Percentiles rank a stretch among this genome's conserved stretches.
Conservation (phyloP, 2,797 vertebrate genomes). For the Sciurus vulgaris region DNA sequence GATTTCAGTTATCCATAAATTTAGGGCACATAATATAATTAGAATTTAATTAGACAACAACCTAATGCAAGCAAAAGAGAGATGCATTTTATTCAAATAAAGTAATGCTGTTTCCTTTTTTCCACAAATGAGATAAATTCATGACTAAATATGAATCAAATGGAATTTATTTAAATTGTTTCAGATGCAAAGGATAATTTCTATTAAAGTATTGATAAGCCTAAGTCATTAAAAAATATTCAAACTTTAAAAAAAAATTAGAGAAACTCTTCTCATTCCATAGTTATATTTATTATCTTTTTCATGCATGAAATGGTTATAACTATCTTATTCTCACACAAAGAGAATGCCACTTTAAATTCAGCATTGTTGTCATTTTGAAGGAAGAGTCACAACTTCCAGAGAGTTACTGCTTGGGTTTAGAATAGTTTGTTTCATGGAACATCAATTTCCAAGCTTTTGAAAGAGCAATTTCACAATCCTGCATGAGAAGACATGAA, state of each 20-base stretch:
- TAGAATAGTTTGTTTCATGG: slow-evolving; percentile 38
- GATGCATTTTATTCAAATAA: not conserved
- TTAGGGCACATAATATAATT: not conserved
- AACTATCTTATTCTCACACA: not conserved
- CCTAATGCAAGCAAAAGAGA: not conserved
- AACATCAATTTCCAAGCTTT: slow-evolving; percentile 55
- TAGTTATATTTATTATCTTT: not conserved
- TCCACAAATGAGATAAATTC: not conserved
- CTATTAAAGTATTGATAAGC: not conserved
- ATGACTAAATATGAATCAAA: not conserved
- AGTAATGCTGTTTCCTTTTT: not conserved
- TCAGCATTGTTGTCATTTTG: not conserved
- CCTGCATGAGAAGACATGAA: slow-evolving; percentile 15
- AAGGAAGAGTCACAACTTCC: not conserved
- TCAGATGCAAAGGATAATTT: not conserved
- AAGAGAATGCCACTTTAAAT: not conserved
- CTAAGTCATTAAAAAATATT: not conserved
- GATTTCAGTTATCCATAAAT: slow-evolving; percentile 9
- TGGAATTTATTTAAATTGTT: not conserved
- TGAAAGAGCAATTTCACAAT: slow-evolving; percentile 64
- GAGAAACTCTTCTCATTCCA: not conserved
- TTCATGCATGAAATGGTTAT: not conserved
- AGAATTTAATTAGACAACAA: slow-evolving; percentile 18
- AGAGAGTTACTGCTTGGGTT: not conserved
- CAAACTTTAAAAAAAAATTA: not conserved